A percentile compares a stretch with the other conserved stretches of the same genome.
Conservation (phyloP, 2,888 invertebrate genomes). For the Thereva unica region DNA sequence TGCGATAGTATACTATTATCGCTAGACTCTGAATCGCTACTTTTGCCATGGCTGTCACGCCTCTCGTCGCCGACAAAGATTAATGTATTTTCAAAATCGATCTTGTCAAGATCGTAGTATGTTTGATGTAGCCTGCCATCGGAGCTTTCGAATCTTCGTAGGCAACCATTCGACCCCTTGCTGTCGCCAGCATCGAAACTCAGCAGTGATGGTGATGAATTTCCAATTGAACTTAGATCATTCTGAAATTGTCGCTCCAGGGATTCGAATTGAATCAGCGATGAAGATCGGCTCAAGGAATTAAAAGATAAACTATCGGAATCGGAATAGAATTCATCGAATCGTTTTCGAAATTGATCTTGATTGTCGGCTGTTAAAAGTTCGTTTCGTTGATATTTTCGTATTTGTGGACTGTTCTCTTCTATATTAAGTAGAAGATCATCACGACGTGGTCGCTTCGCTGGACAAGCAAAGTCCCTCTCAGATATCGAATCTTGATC, state of each 20-base stretch:
- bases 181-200: conserved; percentile 51
- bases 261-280: conserved; percentile 82
- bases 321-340: conserved; percentile 57
- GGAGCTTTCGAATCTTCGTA: conserved; percentile 54
- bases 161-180: conserved; percentile 51
- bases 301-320: conserved; percentile 60
- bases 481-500: conserved; percentile 64
- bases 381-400: conserved; percentile 46
- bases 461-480: conserved; percentile 75
- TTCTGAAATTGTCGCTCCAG: conserved; percentile 71
- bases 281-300: conserved; percentile 77
- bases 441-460: conserved; percentile 72
- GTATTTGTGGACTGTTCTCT: conserved; percentile 28
- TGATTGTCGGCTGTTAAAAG: conserved; percentile 44
- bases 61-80: conserved; percentile 37
- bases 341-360: conserved; percentile 48
- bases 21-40: conserved; percentile 42
- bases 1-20: conserved; percentile 46
- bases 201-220: conserved; percentile 56
- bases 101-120: conserved; percentile 55
- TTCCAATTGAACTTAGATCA: conserved; percentile 53
- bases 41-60: conserved; percentile 41
- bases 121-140: conserved; percentile 55
- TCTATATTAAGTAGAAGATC: conserved; percentile 46
- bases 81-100: conserved; percentile 51